These are phyloP conservation scores for Tinea semifulvella DNA, from an alignment of 2,888 invertebrate species.

Conservation along the genomic window DNA sequence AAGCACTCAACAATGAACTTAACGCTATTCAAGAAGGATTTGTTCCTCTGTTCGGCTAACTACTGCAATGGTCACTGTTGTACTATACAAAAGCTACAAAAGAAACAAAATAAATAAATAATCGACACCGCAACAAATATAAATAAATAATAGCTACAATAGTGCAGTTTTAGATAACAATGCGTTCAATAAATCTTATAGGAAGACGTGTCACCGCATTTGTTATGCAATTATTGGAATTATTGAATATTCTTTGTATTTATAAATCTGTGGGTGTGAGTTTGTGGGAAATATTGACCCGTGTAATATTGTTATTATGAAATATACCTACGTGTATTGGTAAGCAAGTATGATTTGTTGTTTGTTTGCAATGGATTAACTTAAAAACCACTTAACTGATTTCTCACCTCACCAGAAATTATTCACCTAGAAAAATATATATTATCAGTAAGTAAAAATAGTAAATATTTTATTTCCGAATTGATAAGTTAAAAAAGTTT, in stretches of 20 bases:
- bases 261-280: conserved; percentile 19
- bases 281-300: conserved; percentile 15
- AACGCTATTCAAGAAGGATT: neutral
- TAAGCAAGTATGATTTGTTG: no score
- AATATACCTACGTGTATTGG: no score
- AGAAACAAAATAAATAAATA: conserved; percentile 31
- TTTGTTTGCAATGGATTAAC: no score
- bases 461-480: no score
- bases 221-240: conserved; percentile 55
- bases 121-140: conserved; percentile 34
- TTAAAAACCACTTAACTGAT: no score
- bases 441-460: no score
- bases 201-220: conserved; percentile 52
- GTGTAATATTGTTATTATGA: no score
- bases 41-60: conserved; percentile 10
- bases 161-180: conserved; percentile 30
- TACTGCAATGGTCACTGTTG: conserved; percentile 4
- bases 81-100: conserved; percentile 7
- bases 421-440: no score
- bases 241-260: conserved; percentile 27
- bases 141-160: conserved; percentile 35
- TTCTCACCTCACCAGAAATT: no score
- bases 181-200: conserved; percentile 54
- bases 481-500: no score
- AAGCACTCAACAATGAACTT: conserved; percentile 9